Evolutionary conservation across 2,113 vertebrate species (phyloP).

Genomic region (Pipa parva): DNA sequence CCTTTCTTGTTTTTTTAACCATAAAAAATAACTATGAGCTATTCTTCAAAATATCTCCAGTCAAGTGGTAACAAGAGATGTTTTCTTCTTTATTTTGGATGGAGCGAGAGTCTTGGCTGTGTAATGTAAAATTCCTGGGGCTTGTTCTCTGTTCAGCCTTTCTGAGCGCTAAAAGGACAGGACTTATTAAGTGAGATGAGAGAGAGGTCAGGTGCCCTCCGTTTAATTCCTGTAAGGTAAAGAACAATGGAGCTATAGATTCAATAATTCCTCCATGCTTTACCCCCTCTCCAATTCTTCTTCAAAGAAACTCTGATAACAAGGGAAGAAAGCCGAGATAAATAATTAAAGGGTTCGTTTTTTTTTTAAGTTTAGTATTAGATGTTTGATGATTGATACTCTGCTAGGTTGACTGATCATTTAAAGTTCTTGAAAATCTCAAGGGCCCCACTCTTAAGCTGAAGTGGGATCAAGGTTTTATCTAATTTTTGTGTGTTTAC

Average conservation of each 20-base stretch:
- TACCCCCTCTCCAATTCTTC: conserved; percentile 1
- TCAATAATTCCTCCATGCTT: neutral
- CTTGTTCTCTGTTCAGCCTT: conserved; percentile 46
- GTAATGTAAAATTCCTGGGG: conserved; percentile 58
- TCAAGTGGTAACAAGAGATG: conserved; percentile 57
- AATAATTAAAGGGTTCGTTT: conserved; percentile 35
- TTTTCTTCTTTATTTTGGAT: conserved; percentile 46
- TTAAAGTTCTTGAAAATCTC: conserved; percentile 26
- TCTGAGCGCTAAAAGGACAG: neutral
- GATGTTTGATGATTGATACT: conserved; percentile 26
- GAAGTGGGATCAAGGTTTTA: neutral
- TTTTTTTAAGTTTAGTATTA: conserved; percentile 15
- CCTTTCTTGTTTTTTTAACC: conserved; percentile 37
- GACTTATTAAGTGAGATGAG: conserved; percentile 4
- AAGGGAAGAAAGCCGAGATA: neutral
- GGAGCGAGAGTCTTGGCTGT: conserved; percentile 57
- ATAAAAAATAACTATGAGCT: conserved; percentile 50
- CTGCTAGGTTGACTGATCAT: conserved; percentile 1
- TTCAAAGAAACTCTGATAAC: conserved; percentile 35
- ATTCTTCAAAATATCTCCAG: conserved; percentile 57
- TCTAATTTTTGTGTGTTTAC: conserved; percentile 15
- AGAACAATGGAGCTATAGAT: conserved; percentile 27
- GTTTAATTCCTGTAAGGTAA: neutral
- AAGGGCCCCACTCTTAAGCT: neutral
- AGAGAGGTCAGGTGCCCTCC: conserved; percentile 1